Conservation (phyloP, 2,888 invertebrate species). For the Sthenelais limicola region DNA sequence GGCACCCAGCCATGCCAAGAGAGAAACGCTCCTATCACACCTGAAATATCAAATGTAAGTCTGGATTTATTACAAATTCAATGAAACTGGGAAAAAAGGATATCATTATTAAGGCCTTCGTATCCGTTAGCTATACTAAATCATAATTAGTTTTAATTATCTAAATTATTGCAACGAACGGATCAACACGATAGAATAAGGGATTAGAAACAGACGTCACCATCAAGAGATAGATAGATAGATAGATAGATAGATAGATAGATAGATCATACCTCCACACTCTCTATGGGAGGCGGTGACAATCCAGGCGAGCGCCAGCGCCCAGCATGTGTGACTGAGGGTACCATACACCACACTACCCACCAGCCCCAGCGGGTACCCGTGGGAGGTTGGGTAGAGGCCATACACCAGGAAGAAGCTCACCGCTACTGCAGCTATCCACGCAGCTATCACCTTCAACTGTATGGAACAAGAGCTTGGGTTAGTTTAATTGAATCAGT, state of each 20-base stretch:
- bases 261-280: slow-evolving; percentile 43
- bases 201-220: too few species aligned
- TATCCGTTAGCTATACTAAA: too few species aligned
- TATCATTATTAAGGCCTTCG: too few species aligned
- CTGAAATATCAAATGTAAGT: slow-evolving; percentile 17
- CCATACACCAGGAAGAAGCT: slow-evolving; percentile 9
- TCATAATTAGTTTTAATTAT: too few species aligned
- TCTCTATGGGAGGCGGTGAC: slow-evolving; percentile 41
- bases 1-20: slow-evolving; percentile 37
- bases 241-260: neutral
- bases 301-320: slow-evolving; percentile 44
- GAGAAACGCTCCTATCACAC: slow-evolving; percentile 1
- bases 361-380: slow-evolving; percentile 15
- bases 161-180: too few species aligned
- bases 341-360: slow-evolving; percentile 34
- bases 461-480: neutral
- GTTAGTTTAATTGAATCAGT: too few species aligned
- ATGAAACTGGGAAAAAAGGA: neutral
- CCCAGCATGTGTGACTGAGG: slow-evolving; percentile 40
- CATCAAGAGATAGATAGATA: too few species aligned
- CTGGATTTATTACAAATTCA: neutral
- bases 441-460: slow-evolving; percentile 13
- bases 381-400: slow-evolving; percentile 28
- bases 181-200: too few species aligned
- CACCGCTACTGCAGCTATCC: neutral